Evolutionary conservation across 2,113 vertebrate species (phyloP), one percentile per base, ranked within the genome.

Genomic region (Pluvianellus socialis): DNA sequence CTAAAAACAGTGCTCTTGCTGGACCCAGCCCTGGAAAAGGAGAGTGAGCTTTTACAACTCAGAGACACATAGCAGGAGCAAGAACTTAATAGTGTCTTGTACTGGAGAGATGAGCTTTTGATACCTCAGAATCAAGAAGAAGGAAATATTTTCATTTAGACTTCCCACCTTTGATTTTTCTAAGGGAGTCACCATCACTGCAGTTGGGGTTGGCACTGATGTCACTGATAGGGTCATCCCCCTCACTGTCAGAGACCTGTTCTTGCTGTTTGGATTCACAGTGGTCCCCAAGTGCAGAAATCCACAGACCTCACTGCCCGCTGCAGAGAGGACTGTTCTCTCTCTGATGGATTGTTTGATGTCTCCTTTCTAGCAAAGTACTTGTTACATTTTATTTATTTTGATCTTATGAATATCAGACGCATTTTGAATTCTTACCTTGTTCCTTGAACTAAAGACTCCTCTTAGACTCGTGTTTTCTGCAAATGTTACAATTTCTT

Each of bases 231-330:
- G 20, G 7, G 18, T 35, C 32, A 5, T 26, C 3, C 4, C 7
- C 4, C 3, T 49, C 2, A 0, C 4, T 50, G 56, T 7, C 28
- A 67, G 9, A 24, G 56, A 76, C 15, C 0, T 14, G 8, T 16
- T 90, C 38, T 68, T 76, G 30, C 23, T 74, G 11, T 68, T 92
- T 75, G 20, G 7, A 9, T 61, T 65, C 42, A 38, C 1, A 2
- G 12, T 4, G 3, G 3, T 79, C 9, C 42, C 14, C 56, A 66
- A 17, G 6, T 1, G 1, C 32, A 68, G 82, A 86, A 92, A 66
- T 61, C 3, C 50, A 56, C 22, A 66, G 20, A 71, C 16, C 6
- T 58, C 61, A 24, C 12, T 79, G 55, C 24, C 21, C 53, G 14
- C 28, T 73, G 38, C 19, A 66, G n/a, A 76, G 14, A 23, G 79